phyloP scores from a whole-genome alignment of 2,113 vertebrate genomes.

The Nothocercus julius region DNA sequence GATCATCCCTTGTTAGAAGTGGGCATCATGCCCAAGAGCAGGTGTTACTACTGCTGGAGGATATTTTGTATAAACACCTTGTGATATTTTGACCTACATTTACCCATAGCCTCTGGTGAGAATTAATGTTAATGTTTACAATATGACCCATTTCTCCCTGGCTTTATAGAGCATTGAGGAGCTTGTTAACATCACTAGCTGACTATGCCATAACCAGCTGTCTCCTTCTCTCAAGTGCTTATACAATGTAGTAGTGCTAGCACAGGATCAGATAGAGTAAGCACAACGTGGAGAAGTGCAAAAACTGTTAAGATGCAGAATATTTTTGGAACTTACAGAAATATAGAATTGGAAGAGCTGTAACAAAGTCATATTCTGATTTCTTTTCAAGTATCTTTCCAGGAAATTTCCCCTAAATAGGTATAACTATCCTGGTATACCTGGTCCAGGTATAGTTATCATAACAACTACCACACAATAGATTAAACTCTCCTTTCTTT shows the following conservation, averaged over 20 bases:
- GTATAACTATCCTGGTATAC: neutral
- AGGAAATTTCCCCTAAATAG: neutral
- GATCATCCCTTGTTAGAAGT: neutral
- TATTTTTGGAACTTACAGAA: neutral
- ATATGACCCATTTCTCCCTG: neutral
- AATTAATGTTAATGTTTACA: constrained; percentile 6
- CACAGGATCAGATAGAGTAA: neutral
- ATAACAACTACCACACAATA: neutral
- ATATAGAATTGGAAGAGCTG: neutral
- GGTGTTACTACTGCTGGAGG: neutral
- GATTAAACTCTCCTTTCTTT: neutral
- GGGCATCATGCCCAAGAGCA: neutral
- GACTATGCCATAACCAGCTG: constrained; percentile 7
- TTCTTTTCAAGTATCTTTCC: neutral
- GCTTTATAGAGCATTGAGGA: neutral
- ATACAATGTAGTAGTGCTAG: neutral
- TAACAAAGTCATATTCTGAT: neutral
- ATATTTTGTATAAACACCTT: neutral
- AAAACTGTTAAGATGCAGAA: neutral
- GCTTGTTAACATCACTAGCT: neutral
- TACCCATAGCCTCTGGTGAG: neutral
- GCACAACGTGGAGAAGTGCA: neutral
- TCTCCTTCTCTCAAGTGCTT: neutral
- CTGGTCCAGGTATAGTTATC: neutral
- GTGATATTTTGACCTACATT: constrained; percentile 14